Evolutionary conservation across 2,888 invertebrate genomes (phyloP), one percentile per base, ranked within the genome.

Genomic region (Trissolcus brochymenae): DNA sequence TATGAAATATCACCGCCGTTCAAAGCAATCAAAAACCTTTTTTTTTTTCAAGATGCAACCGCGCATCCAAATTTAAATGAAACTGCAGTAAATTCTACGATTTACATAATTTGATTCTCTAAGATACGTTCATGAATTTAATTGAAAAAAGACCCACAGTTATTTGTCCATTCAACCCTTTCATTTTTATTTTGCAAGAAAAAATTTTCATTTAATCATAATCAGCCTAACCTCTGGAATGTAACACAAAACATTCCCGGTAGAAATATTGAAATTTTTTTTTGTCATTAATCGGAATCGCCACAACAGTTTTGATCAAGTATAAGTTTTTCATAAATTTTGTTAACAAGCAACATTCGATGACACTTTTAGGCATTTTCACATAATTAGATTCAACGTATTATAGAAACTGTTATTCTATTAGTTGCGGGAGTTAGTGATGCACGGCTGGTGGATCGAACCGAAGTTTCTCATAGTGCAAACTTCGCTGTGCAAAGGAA

Each of bases 401-500:
- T 72, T 77, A 35, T 35, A 77, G 76, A 77, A 72, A 72, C 76
- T 77, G 55, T 72, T 77, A 77, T 77, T 67, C 72, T 72, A 72
- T 77, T 72, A 72, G 68, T 72, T 72, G 60, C 29, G 64, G 35
- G 35, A 66, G 76, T 77, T 73, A 67, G 64, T 56, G 49, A 61
- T 51, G 54, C 57, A 65, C 68, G 68, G 60, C 60, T 72, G 64
- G 41, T 40, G 73, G 57, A 73, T 77, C 70, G 65, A 51, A 55
- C 35, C 70, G 41, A 77, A 77, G 73, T 77, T 77, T 77, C 77
- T 77, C 77, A 75, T 79, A 67, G 73, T 57, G 50, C 68, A 76
- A 76, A 79, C 75, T 79, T 76, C 17, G 73, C 54, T 74, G 77
- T 74, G 66, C 35, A 35, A 72, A 71, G 67, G 81, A 86, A 87